Conservation (phyloP, 2,888 invertebrate species). For the Ischnus inquisitorius region DNA sequence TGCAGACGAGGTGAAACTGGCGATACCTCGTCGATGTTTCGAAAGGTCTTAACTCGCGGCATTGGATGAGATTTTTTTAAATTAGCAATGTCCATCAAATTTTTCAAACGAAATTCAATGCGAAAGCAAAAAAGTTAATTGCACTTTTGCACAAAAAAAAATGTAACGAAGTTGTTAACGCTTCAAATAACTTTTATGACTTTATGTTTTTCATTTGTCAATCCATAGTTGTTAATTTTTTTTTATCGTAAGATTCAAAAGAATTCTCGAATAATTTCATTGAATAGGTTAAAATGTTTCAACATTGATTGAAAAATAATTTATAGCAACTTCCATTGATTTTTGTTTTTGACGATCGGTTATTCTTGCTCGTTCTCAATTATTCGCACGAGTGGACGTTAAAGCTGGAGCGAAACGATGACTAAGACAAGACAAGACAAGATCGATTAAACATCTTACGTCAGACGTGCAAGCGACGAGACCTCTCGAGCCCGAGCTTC, state of each 20-base stretch:
- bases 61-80: background rate
- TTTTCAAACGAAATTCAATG: background rate
- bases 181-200: background rate
- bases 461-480: constrained; percentile 30
- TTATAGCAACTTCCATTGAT: no score
- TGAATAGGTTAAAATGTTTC: no score
- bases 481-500: background rate
- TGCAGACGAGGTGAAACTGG: constrained; percentile 8
- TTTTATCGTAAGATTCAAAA: no score
- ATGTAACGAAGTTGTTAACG: background rate
- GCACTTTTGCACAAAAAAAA: no score
- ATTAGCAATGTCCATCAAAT: background rate
- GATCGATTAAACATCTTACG: constrained; percentile 53
- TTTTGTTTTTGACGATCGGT: no score
- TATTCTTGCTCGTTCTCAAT: background rate
- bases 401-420: constrained; percentile 28
- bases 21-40: background rate
- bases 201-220: no score
- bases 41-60: background rate
- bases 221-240: no score
- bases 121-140: no score
- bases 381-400: constrained; percentile 30
- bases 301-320: no score
- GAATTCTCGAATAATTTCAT: no score
- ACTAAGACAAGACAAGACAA: constrained; percentile 44